A percentile compares a stretch with the other conserved stretches of the same genome.
These are phyloP conservation scores for Vanessa cardui DNA, from an alignment of 2,888 invertebrate species.

Conservation along the genomic window DNA sequence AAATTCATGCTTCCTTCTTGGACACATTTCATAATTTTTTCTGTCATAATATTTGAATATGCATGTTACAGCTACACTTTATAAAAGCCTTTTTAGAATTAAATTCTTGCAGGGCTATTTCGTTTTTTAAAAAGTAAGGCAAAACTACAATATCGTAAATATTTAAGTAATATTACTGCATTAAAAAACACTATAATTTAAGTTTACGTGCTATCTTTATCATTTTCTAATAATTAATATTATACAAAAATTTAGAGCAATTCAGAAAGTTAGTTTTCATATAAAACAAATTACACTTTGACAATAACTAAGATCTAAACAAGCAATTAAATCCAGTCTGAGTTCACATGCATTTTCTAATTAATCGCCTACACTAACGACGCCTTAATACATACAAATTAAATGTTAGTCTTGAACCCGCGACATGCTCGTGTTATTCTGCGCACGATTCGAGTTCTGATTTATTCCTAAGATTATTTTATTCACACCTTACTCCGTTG, in stretches of 20 bases:
- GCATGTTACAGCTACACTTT: no score
- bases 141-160: no score
- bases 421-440: slow-evolving; percentile 30
- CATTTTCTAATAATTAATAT: no score
- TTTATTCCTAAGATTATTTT: slow-evolving; percentile 36
- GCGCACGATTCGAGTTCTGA: slow-evolving; percentile 34
- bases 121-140: not conserved
- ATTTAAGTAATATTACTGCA: no score
- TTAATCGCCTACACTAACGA: slow-evolving; percentile 8
- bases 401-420: slow-evolving; percentile 38
- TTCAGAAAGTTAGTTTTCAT: not conserved
- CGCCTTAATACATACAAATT: slow-evolving; percentile 32
- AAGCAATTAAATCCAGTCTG: not conserved
- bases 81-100: no score
- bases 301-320: not conserved
- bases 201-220: no score
- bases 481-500: slow-evolving; percentile 40
- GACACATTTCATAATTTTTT: slow-evolving; percentile 10
- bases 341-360: not conserved
- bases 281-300: not conserved
- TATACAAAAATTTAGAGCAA: no score
- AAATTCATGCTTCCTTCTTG: slow-evolving; percentile 38
- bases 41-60: no score
- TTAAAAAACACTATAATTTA: no score
- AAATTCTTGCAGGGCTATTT: no score